phyloP scores from a whole-genome alignment of 2,113 vertebrate species.

The Argyrosomus japonicus region DNA sequence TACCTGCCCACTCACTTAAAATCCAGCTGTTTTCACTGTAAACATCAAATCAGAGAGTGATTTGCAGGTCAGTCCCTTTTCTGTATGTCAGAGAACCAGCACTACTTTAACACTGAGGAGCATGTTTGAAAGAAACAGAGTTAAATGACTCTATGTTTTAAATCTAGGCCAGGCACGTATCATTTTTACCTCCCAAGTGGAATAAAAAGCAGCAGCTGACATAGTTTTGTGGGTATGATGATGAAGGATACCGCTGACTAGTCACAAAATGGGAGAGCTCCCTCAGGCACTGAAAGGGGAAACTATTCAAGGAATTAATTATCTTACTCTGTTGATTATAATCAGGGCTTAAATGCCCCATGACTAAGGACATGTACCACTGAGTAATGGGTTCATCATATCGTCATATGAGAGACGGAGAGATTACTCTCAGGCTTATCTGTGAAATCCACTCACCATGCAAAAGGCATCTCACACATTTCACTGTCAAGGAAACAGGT shows the following conservation, averaged over 20 bases:
- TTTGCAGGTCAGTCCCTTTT: neutral
- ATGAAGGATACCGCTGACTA: constrained; percentile 22
- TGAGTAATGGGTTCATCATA: constrained; percentile 41
- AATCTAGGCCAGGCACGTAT: constrained; percentile 34
- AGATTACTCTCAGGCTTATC: constrained; percentile 35
- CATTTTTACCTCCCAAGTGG: constrained; percentile 16
- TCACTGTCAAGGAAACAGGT: constrained; percentile 43
- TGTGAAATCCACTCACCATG: constrained; percentile 47
- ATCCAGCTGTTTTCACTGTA: neutral
- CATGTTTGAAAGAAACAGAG: neutral
- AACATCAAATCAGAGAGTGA: neutral
- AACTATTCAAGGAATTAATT: constrained; percentile 44
- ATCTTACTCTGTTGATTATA: constrained; percentile 42
- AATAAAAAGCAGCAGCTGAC: constrained; percentile 26
- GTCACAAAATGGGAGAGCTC: constrained; percentile 29
- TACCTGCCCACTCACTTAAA: neutral
- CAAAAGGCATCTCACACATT: constrained; percentile 26
- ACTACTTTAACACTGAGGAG: neutral
- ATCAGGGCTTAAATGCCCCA: constrained; percentile 5
- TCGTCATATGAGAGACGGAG: constrained; percentile 14
- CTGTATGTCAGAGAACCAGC: neutral
- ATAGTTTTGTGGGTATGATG: constrained; percentile 6
- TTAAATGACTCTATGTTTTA: constrained; percentile 30
- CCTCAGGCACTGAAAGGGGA: neutral
- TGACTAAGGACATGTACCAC: constrained; percentile 20